Conservation (phyloP, 2,888 invertebrate genomes). For the Gryllus longicercus region DNA sequence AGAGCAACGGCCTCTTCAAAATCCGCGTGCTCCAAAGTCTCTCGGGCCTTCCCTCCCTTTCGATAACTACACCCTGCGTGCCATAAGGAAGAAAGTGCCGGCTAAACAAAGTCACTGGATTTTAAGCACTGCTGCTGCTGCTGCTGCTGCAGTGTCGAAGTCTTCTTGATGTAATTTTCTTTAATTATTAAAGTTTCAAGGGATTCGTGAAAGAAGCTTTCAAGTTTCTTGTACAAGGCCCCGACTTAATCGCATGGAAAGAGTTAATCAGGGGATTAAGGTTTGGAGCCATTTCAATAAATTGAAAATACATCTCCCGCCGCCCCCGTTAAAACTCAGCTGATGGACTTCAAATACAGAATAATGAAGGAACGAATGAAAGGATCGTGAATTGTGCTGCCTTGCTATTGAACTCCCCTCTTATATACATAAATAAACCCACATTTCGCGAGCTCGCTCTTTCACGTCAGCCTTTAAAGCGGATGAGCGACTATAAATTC, state of each 20-base stretch:
- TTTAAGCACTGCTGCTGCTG: not conserved
- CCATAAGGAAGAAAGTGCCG: not conserved
- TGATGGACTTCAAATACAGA: not conserved
- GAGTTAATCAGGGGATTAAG: not conserved
- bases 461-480: too few relatives aligned
- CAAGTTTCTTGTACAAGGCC: not conserved
- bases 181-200: not conserved
- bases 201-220: not conserved
- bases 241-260: not conserved
- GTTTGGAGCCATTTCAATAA: constrained; percentile 2
- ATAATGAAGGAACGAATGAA: not conserved
- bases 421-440: not conserved
- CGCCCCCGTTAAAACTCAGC: not conserved
- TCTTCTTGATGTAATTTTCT: not conserved
- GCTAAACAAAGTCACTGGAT: constrained; percentile 17
- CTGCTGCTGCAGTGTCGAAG: not conserved
- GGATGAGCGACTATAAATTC: too few relatives aligned
- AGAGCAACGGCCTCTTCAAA: not conserved
- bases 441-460: not conserved
- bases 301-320: constrained; percentile 6
- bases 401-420: too few relatives aligned
- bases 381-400: too few relatives aligned
- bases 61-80: too few relatives aligned
- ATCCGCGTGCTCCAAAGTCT: not conserved
- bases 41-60: too few relatives aligned